Conservation (phyloP, 2,113 vertebrate species). For the Petromus typicus region DNA sequence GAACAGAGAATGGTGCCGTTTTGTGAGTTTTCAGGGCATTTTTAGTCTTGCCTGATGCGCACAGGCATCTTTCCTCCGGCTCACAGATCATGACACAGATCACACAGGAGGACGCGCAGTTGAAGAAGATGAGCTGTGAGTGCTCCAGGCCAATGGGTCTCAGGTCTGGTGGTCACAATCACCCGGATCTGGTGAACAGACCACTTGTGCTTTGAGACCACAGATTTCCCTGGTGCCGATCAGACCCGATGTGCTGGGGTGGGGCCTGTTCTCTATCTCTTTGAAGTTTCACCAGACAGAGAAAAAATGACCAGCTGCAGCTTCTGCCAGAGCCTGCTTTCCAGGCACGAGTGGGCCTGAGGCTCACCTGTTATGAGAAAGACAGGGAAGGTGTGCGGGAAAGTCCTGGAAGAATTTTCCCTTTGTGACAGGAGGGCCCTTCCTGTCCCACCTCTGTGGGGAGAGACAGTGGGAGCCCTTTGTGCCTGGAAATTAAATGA, state of each 20-base stretch:
- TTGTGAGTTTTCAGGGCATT: not conserved
- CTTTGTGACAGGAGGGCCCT: not conserved
- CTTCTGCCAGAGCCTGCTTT: not conserved
- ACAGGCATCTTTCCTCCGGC: not conserved
- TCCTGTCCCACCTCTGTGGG: not conserved
- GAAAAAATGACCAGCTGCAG: not conserved
- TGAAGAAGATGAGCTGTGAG: not conserved
- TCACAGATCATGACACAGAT: not conserved
- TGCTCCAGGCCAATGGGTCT: not conserved
- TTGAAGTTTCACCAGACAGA: not conserved
- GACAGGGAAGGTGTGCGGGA: not conserved
- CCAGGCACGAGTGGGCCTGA: no score
- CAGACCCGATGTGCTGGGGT: not conserved
- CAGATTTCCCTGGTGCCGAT: not conserved
- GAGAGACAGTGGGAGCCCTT: no score
- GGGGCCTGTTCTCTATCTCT: not conserved
- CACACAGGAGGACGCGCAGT: not conserved
- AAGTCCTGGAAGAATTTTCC: not conserved
- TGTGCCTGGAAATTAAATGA: not conserved
- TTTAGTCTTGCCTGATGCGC: not conserved
- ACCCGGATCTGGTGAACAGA: no score
- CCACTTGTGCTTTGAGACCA: not conserved
- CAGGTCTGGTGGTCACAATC: not conserved
- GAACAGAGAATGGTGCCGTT: accelerated
- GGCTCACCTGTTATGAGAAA: not conserved